phyloP scores from a whole-genome alignment of 2,888 invertebrate genomes.

The Erebia epiphron region DNA sequence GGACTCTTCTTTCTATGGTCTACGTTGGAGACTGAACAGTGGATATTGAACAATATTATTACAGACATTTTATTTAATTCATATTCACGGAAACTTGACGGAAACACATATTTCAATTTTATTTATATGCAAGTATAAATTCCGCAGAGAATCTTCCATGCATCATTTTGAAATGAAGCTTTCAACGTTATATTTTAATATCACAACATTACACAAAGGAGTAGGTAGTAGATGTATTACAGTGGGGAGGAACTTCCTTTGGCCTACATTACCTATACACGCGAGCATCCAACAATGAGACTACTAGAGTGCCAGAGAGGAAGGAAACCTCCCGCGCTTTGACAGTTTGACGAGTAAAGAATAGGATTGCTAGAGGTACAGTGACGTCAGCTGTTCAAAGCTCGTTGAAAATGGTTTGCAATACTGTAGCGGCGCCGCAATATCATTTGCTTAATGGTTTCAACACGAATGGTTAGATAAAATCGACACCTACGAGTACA shows the following conservation, averaged over 20 bases:
- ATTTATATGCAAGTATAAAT: too few relatives aligned
- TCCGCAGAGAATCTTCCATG: neutral
- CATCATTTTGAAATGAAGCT: neutral
- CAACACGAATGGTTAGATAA: neutral
- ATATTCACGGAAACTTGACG: too few relatives aligned
- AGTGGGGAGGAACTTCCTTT: constrained; percentile 1
- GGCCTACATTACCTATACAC: neutral
- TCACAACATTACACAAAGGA: neutral
- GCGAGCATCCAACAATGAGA: neutral
- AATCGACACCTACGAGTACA: neutral
- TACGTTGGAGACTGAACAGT: too few relatives aligned
- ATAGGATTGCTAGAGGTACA: neutral
- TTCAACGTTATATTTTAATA: neutral
- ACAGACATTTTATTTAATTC: too few relatives aligned
- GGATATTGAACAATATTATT: too few relatives aligned
- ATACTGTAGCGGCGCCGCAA: neutral
- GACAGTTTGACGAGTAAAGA: constrained; percentile 6
- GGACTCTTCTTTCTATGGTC: too few relatives aligned
- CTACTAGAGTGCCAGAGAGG: neutral
- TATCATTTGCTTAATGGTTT: constrained; percentile 4
- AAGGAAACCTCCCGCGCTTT: constrained; percentile 7
- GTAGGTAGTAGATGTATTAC: neutral
- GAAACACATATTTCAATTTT: too few relatives aligned
- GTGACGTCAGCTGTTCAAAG: constrained; percentile 5
- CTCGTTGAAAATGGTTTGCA: neutral